Percentiles rank a stretch among this genome's conserved stretches.
Conservation (phyloP, 2,797 vertebrate species). For the Chloroceryle inda region DNA sequence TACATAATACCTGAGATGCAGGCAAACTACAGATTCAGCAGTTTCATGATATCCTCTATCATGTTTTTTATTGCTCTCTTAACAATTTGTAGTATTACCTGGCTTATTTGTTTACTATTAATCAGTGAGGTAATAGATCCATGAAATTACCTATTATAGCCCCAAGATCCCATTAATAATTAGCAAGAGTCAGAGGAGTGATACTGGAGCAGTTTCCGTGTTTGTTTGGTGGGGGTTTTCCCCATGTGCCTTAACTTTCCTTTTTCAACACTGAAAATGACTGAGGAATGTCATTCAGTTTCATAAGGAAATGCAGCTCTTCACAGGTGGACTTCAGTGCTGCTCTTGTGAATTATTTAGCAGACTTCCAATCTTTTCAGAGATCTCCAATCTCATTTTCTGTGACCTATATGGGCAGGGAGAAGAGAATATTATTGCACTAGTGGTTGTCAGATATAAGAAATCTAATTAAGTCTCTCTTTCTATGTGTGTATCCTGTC, state of each 20-base stretch:
- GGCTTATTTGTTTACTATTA: background rate
- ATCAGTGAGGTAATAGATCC: background rate
- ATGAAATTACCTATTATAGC: slow-evolving; percentile 1
- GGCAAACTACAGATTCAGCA: background rate
- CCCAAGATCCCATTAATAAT: background rate
- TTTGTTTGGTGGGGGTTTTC: background rate
- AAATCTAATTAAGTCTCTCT: slow-evolving; percentile 17
- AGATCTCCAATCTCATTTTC: background rate
- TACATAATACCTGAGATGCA: background rate
- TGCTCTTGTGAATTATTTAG: background rate
- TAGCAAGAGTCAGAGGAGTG: background rate
- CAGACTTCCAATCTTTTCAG: background rate
- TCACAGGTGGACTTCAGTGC: background rate
- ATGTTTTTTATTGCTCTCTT: background rate
- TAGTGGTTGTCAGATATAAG: background rate
- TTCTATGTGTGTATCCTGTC: background rate
- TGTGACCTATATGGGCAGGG: background rate
- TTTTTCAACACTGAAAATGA: background rate
- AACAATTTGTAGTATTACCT: background rate
- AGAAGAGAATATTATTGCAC: background rate
- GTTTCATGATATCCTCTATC: background rate
- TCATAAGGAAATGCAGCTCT: accelerated
- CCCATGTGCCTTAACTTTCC: background rate
- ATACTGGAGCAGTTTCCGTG: background rate
- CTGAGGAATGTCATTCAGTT: background rate